Evolutionary conservation across 2,113 vertebrate genomes (phyloP), one percentile per base, ranked within the genome.

Genomic region (Quiscalus mexicanus): DNA sequence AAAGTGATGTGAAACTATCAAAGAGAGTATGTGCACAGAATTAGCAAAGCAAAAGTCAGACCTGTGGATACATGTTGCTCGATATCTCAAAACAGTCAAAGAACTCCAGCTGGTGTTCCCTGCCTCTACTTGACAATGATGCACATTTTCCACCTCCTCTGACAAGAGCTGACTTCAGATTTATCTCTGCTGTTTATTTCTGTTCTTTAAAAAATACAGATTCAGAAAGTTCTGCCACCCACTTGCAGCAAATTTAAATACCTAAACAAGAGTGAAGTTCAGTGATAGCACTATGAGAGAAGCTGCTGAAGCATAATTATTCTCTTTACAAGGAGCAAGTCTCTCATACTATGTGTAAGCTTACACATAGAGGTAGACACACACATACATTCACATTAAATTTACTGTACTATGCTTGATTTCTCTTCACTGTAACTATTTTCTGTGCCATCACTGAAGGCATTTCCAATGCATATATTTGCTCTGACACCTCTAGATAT

Each of bases 241-340:
- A 76, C 62, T 56, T 77, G 70, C 84, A 95, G 88, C 44, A 93
- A 87, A 92, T 97, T 89, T 87, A 60, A 78, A 82, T 89, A 96
- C 68, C 39, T 65, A 70, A 86, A 58, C 65, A 89, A 58, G 52
- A 69, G 80, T 22, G 47, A 89, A 80, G 45, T 30, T 90, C 67
- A 91, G 77, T 50, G 74, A 58, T 33, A 73, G 12, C 47, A 42
- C 81, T 56, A 52, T 70, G 45, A 65, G 52, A 60, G 63, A 60
- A 64, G 39, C 41, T 79, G 63, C 65, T 74, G 44, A 17, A 91
- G 78, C 3, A 9, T 20, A 74, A 74, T 73, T 87, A 45, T 62
- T 77, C 44, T 35, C 39, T 87, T 47, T 25, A 68, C 41, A 56
- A 37, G 67, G 27, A 93, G 16, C 37, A 90, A 68, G 62, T 58